Evolutionary conservation across 37 sponge, comb jelly and placozoan species (phyloP), one percentile per base, ranked within the genome.

Genomic region (Halichondria panicea): DNA sequence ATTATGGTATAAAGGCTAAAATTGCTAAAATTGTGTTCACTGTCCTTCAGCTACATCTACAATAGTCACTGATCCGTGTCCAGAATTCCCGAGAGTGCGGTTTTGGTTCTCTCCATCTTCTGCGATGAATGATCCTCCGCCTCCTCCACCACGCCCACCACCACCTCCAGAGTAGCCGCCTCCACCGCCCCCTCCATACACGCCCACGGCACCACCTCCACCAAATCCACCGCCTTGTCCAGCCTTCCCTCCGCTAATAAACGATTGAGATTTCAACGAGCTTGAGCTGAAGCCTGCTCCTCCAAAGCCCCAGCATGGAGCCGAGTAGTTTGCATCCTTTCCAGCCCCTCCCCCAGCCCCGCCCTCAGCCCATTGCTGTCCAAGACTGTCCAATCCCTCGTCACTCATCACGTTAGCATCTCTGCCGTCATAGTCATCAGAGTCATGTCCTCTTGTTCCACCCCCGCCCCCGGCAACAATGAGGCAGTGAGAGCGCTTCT

Each of bases 141-240:
- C 81, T 65, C 88, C 88, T 37, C 84, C 92, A 18, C 84, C 92
- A 57, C 92, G 31, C 25, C 88, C 88, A n/a, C 88, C 83, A 40
- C 89, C 89, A 27, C 86, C 81, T 31, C 89, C 85, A 18, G 81
- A 76, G 44, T 80, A 81, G 12, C 87, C 83, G n/a, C 92, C 87
- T 50, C 84, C 80, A 21, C 87, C 84, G 3, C 93, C 88, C 31
- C 94, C 86, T 55, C 93, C 92, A 71, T 74, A 86, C 52, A 77
- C 56, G 46, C 91, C 91, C 22, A 90, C 79, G 3, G 77, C 85
- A 30, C 91, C 91, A 12, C 91, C 91, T 50, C 91, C 91, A 8
- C 91, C 91, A 76, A 90, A 90, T 1, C 91, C 91, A 30, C 91
- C 91, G 50, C 52, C 52, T 19, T 75, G 70, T 21, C 81, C 81